Percentiles rank a stretch among this genome's conserved stretches.
Evolutionary conservation across 2,797 vertebrate species (phyloP).

Genomic region (Lithobates sylvaticus): DNA sequence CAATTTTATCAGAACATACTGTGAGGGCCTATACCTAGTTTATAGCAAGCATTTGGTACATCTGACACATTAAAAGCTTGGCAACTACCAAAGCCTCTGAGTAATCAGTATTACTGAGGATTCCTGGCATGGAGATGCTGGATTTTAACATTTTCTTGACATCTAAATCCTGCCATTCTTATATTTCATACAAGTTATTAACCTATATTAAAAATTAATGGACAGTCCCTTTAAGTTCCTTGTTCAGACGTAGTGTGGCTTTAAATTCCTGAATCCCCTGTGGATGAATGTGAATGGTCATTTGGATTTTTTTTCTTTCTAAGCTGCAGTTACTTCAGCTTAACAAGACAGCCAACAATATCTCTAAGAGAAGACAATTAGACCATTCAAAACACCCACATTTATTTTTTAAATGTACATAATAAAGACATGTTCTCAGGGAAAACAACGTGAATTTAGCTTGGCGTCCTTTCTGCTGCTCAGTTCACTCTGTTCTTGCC

Average conservation of each 20-base stretch:
- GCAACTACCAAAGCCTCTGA: not conserved
- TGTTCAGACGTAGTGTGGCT: not conserved
- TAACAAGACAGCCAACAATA: slow-evolving; percentile 14
- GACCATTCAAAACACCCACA: slow-evolving; percentile 41
- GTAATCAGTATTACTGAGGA: not conserved
- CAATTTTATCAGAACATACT: not conserved
- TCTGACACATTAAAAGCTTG: not conserved
- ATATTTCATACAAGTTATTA: no score
- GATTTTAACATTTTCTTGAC: not conserved
- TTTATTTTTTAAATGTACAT: slow-evolving; percentile 42
- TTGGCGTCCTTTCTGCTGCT: slow-evolving; percentile 33
- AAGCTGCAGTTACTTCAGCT: not conserved
- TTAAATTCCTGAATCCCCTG: not conserved
- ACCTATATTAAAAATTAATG: not conserved
- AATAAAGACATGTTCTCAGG: slow-evolving; percentile 40
- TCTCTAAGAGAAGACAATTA: slow-evolving; percentile 26
- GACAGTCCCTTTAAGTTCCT: not conserved
- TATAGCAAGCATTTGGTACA: not conserved
- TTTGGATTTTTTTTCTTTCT: not conserved
- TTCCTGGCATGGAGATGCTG: not conserved
- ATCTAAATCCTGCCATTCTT: not conserved
- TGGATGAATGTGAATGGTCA: not conserved
- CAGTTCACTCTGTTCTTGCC: slow-evolving; percentile 47
- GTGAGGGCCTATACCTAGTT: not conserved
- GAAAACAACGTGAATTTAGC: slow-evolving; percentile 40